Evolutionary conservation across 1,140 invertebrate species (phyloP).

Genomic region (Drosophila burlai): DNA sequence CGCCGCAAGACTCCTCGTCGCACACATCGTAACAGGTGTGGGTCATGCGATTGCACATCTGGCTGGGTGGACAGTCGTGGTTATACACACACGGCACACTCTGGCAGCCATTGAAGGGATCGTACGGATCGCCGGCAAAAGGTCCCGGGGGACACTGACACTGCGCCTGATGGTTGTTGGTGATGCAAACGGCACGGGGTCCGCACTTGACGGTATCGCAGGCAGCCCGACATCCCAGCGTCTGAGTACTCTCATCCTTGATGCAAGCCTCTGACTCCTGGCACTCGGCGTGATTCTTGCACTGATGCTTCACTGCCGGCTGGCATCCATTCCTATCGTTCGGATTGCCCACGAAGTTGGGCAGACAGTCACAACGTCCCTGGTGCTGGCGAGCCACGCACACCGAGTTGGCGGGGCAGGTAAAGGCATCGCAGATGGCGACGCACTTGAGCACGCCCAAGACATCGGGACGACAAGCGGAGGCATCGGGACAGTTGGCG

Average conservation of each 20-base stretch:
- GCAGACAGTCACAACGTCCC: constrained; percentile 91
- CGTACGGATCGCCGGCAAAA: constrained; percentile 93
- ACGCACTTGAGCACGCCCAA: constrained; percentile 93
- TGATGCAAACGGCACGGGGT: constrained; percentile 93
- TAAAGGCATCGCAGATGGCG: constrained; percentile 91
- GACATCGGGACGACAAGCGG: constrained; percentile 92
- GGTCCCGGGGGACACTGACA: constrained; percentile 95
- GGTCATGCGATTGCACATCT: constrained; percentile 92
- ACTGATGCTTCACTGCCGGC: constrained; percentile 89
- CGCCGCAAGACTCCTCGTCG: constrained; percentile 92
- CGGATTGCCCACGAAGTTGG: constrained; percentile 94
- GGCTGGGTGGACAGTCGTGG: constrained; percentile 91
- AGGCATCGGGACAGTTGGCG: constrained; percentile 89
- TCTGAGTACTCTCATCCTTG: constrained; percentile 81
- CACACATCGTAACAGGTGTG: constrained; percentile 94
- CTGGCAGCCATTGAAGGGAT: constrained; percentile 90
- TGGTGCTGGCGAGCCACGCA: constrained; percentile 91
- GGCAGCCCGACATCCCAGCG: constrained; percentile 89
- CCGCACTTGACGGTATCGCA: constrained; percentile 92
- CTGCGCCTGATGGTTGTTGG: constrained; percentile 94
- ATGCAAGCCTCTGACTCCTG: constrained; percentile 91
- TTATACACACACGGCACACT: constrained; percentile 94
- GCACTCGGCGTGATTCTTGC: constrained; percentile 92
- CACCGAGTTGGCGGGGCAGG: constrained; percentile 92
- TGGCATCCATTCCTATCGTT: constrained; percentile 94